Evolutionary conservation across 2,888 invertebrate genomes (phyloP).

Genomic region (Aleiodes alternator): DNA sequence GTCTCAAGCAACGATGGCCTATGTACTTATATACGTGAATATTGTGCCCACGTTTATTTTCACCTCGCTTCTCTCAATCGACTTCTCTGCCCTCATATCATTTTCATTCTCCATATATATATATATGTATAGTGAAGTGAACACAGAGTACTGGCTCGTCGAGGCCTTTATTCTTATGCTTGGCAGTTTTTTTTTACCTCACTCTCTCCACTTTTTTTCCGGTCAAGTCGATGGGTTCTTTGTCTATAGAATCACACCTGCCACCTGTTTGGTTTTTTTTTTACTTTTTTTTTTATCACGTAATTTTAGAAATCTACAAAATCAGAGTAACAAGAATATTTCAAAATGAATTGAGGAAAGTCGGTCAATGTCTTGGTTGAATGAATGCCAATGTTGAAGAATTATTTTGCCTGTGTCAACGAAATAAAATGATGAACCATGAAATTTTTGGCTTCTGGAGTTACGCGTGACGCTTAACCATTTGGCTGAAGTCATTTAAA

Average conservation of each 20-base stretch:
- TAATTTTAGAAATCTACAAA: too few relatives aligned
- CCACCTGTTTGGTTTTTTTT: background rate
- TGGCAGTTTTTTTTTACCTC: background rate
- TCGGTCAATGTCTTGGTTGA: background rate
- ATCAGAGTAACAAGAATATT: background rate
- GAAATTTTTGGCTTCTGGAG: constrained; percentile 19
- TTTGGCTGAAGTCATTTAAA: constrained; percentile 12
- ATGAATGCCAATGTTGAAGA: background rate
- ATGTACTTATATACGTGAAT: constrained; percentile 16
- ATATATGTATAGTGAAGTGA: background rate
- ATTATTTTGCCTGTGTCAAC: background rate
- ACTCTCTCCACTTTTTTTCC: background rate
- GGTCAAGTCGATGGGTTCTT: constrained; percentile 12
- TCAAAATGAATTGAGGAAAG: background rate
- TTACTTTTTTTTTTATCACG: too few relatives aligned
- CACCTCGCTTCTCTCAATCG: constrained; percentile 22
- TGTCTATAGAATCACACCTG: background rate
- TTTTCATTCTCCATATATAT: background rate
- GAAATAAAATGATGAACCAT: constrained; percentile 12
- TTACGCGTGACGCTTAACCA: background rate
- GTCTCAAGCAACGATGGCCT: constrained; percentile 17
- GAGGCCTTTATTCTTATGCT: constrained; percentile 13
- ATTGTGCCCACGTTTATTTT: constrained; percentile 28
- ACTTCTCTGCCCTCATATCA: constrained; percentile 17
- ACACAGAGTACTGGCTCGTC: background rate